Base-by-base conservation (phyloP, 2,888 invertebrate species). In the Archips xylosteana region DNA sequence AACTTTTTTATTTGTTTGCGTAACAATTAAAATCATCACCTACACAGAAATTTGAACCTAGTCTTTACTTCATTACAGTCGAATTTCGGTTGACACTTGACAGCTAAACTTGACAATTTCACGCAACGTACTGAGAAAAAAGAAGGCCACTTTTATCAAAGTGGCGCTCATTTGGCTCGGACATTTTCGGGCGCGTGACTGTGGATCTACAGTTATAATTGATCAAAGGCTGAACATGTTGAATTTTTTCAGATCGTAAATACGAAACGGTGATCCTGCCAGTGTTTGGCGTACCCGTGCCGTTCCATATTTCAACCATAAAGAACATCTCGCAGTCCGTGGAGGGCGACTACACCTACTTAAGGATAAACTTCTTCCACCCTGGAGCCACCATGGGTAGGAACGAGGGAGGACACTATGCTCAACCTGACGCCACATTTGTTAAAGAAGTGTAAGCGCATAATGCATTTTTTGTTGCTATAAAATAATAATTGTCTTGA, bases 321-420 rank as follows among this genome's bases (percentile, higher is more conserved):
- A 99, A 99, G 95, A 99, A 99, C 89, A 99, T 99, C 84, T 99
- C 99, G 0, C 98, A 99, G 91, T 99, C 99, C 0, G 98, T 99
- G 13, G 99, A 99, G 92, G 99, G 99, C 5, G 99, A 99, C 90
- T 99, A 99, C 92, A 99, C 99, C 0, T 99, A 99, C 91, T 96
- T 99, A 80, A 97, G 98, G 87, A 97, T 99, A 83, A 99, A 99
- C 92, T 99, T 99, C 91, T 99, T 99, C 93, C 99, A 99, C 91
- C 99, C 99, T 47, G 99, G 99, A 32, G 97, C 98, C 12, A 98
- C 99, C 0, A 97, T 99, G 96, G 99, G 99, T 0, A 96, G 98
- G 76, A 98, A 98, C 83, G 99, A 99, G 87, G 98, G 98, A 8
- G 97, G 97, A 2, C 96, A 97, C 74, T 99, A 99, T 89, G 97